These are phyloP conservation scores for Scolanthus callimorphus DNA, from an alignment of 92 coral and sea anemone genomes.

Conservation along the genomic window DNA sequence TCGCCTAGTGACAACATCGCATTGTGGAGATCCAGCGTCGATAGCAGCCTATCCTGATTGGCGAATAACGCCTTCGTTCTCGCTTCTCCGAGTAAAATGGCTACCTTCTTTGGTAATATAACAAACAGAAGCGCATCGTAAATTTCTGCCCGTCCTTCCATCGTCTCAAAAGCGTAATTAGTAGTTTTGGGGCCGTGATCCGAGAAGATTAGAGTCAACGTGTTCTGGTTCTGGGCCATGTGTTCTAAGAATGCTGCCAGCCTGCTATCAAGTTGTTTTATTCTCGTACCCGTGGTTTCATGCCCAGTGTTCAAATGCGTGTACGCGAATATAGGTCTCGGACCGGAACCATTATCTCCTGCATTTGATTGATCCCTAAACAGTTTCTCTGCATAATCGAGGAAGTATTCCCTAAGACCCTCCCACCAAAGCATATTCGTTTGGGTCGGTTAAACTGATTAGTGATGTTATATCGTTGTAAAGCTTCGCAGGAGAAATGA, in stretches of 20 bases:
- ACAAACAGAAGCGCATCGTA: constrained; percentile 82
- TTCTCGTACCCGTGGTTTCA: constrained; percentile 79
- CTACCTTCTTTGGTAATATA: constrained; percentile 70
- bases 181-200: constrained; percentile 99
- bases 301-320: constrained; percentile 90
- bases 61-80: constrained; percentile 51
- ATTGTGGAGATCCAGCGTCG: constrained; percentile 67
- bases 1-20: constrained; percentile 54
- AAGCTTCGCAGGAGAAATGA: constrained; percentile 78
- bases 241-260: constrained; percentile 54
- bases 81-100: constrained; percentile 33
- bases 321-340: constrained; percentile 46
- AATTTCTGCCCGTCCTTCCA: constrained; percentile 87
- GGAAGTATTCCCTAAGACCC: constrained; percentile 71
- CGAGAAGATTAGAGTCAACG: constrained; percentile 77
- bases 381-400: constrained; percentile 58
- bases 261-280: constrained; percentile 68
- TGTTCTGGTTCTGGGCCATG: constrained; percentile 63
- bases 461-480: constrained; percentile 69
- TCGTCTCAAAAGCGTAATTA: constrained; percentile 67
- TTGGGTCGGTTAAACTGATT: constrained; percentile 89
- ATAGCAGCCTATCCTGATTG: constrained; percentile 77
- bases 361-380: background rate
- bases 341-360: constrained; percentile 2
- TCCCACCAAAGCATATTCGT: constrained; percentile 75